Conservation (phyloP, 2,888 invertebrate genomes). For the Eilema sororculum region DNA sequence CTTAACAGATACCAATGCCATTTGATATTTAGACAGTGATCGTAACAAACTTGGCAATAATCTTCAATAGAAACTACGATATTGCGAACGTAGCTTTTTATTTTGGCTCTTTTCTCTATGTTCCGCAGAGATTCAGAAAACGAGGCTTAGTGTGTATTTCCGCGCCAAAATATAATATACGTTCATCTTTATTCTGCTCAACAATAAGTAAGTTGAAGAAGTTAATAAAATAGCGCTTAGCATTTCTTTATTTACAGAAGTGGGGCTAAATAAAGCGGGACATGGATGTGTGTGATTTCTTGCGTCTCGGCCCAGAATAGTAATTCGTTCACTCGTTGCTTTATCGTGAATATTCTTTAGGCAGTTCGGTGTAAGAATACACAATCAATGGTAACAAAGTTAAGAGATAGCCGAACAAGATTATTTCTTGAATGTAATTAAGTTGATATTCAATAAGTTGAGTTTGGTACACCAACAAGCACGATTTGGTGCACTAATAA, state of each 20-base stretch:
- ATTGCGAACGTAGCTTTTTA: slow-evolving; percentile 57
- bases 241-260: slow-evolving; percentile 62
- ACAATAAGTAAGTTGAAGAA: slow-evolving; percentile 60
- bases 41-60: slow-evolving; percentile 58
- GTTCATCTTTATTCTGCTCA: slow-evolving; percentile 64
- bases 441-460: not conserved
- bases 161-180: slow-evolving; percentile 57
- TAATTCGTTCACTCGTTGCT: slow-evolving; percentile 40
- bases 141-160: slow-evolving; percentile 50
- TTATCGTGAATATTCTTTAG: slow-evolving; percentile 31
- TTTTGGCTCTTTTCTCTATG: slow-evolving; percentile 60
- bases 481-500: too few relatives aligned
- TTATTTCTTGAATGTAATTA: not conserved
- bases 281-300: slow-evolving; percentile 62
- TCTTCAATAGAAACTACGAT: slow-evolving; percentile 58
- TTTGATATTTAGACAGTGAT: slow-evolving; percentile 36
- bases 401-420: not conserved
- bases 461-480: too few relatives aligned
- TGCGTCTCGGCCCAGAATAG: slow-evolving; percentile 56
- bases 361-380: slow-evolving; percentile 23
- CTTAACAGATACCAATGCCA: slow-evolving; percentile 25
- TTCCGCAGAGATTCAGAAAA: slow-evolving; percentile 54
- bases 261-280: slow-evolving; percentile 59
- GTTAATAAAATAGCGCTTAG: slow-evolving; percentile 69
- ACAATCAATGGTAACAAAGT: slow-evolving; percentile 18